Evolutionary conservation across 2,113 vertebrate genomes (phyloP).

Genomic region (Mobula birostris): DNA sequence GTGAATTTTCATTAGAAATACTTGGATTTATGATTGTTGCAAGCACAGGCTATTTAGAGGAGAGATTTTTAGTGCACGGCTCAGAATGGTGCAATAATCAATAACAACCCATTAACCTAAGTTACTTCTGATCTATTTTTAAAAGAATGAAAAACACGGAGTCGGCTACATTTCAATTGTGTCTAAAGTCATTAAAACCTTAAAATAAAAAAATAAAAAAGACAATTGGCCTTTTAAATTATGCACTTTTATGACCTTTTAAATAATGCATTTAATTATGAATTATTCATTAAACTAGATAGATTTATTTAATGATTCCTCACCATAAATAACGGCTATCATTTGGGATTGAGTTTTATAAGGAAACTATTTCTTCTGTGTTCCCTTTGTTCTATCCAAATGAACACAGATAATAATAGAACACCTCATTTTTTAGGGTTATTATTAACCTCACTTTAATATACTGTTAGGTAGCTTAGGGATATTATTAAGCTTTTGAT

Average conservation of each 20-base stretch:
- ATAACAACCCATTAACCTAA: constrained; percentile 23
- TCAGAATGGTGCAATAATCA: constrained; percentile 1
- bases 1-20: constrained; percentile 12
- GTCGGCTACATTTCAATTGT: constrained; percentile 22
- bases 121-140: constrained; percentile 26
- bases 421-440: background rate
- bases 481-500: background rate
- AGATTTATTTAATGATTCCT: constrained; percentile 21
- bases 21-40: background rate
- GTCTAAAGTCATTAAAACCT: background rate
- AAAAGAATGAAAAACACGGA: constrained; percentile 13
- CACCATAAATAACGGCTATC: constrained; percentile 35
- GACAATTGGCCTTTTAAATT: constrained; percentile 35
- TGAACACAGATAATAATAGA: background rate
- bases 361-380: background rate
- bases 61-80: background rate
- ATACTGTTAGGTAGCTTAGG: background rate
- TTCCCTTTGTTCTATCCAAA: background rate
- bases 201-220: constrained; percentile 26
- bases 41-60: background rate
- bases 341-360: constrained; percentile 15
- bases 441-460: background rate
- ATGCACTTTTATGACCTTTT: constrained; percentile 38
- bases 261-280: constrained; percentile 37
- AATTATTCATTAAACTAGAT: constrained; percentile 33